These are phyloP conservation scores for Caenorhabditis doughertyi DNA, from an alignment of 2,888 invertebrate species.

Conservation along the genomic window DNA sequence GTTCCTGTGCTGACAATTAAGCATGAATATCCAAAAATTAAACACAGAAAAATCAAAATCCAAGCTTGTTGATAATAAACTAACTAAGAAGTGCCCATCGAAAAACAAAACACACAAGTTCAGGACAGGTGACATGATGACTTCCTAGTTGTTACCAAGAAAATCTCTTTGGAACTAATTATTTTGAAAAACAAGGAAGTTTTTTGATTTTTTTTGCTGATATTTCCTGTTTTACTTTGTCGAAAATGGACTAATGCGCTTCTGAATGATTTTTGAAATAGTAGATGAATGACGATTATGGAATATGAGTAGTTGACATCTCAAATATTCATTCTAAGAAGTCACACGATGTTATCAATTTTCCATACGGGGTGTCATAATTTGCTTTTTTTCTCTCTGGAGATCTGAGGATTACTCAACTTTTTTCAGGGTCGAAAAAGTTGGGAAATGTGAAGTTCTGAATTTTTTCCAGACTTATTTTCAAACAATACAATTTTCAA, in stretches of 20 bases:
- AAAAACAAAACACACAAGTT: too few species aligned
- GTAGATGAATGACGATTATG: neutral
- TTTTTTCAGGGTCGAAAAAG: too few species aligned
- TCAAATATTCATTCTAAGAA: slow-evolving; percentile 1
- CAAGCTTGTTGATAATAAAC: too few species aligned
- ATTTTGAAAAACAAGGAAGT: neutral
- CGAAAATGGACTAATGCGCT: neutral
- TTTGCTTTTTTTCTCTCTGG: neutral
- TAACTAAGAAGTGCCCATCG: too few species aligned
- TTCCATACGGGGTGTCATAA: neutral
- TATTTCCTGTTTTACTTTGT: neutral
- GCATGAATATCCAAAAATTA: too few species aligned
- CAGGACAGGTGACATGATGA: too few species aligned
- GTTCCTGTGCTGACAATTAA: too few species aligned
- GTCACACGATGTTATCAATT: neutral
- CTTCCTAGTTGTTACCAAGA: too few species aligned
- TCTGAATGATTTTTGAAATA: neutral
- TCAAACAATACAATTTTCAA: neutral
- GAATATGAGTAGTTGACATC: neutral
- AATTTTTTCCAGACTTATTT: neutral
- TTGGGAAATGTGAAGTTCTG: neutral
- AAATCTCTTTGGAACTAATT: neutral
- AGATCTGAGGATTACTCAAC: too few species aligned
- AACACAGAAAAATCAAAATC: too few species aligned
- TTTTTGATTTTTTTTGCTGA: too few species aligned